Percentiles rank a stretch among this genome's conserved stretches.
phyloP scores from a whole-genome alignment of 2,113 vertebrate genomes.

The Platysternon megacephalum region DNA sequence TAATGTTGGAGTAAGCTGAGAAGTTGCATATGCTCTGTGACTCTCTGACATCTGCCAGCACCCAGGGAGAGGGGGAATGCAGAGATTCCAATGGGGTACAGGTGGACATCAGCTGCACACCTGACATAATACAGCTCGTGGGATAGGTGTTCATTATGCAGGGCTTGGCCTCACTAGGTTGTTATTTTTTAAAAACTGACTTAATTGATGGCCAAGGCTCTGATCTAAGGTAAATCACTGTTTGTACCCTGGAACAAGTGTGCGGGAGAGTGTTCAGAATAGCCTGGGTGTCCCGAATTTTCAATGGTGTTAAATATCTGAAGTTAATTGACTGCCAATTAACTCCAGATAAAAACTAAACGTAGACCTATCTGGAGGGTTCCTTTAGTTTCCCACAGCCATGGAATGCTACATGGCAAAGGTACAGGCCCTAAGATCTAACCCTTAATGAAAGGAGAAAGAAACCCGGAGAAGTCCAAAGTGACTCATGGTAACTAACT shows the following conservation, averaged over 20 bases:
- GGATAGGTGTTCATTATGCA: too few relatives aligned
- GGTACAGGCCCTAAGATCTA: accelerated
- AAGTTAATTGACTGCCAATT: background rate
- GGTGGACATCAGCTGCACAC: accelerated
- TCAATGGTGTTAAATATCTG: background rate
- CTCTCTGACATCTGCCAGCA: background rate
- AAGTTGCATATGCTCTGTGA: accelerated
- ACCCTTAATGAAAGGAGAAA: background rate
- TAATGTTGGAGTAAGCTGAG: background rate
- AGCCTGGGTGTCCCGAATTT: background rate
- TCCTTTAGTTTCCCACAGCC: background rate
- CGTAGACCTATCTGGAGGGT: background rate
- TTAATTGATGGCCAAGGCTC: too few relatives aligned
- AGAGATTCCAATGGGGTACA: accelerated
- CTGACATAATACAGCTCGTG: too few relatives aligned
- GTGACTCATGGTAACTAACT: background rate
- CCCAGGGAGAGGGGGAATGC: background rate
- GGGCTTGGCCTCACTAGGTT: too few relatives aligned
- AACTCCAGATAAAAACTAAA: background rate
- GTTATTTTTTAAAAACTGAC: too few relatives aligned
- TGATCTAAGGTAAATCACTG: too few relatives aligned
- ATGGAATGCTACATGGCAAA: background rate
- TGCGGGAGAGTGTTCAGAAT: too few relatives aligned
- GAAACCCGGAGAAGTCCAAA: accelerated
- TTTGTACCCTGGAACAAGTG: too few relatives aligned